Conservation (phyloP, 2,113 vertebrate genomes). For the Nicator chloris region DNA sequence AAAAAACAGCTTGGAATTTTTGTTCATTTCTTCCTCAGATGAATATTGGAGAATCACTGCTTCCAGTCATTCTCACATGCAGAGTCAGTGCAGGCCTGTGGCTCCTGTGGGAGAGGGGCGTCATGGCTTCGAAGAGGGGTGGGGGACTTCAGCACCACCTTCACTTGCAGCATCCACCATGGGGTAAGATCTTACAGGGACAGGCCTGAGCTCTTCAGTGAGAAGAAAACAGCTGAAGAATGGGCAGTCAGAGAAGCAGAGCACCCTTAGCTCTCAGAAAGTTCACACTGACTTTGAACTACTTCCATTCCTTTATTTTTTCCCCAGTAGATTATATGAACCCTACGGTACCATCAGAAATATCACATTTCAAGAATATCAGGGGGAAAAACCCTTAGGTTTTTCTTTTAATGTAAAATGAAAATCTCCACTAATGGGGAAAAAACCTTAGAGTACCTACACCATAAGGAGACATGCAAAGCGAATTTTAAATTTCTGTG, state of each 20-base stretch:
- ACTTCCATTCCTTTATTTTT: not conserved
- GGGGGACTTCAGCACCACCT: not conserved
- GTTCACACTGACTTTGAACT: not conserved
- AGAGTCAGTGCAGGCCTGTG: not conserved
- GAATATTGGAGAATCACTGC: not conserved
- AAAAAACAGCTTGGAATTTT: not conserved
- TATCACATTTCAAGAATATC: not conserved
- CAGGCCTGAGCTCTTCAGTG: not conserved
- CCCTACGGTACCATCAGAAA: not conserved
- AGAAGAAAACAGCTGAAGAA: not conserved
- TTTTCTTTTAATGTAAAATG: not conserved
- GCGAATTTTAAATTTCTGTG: not conserved
- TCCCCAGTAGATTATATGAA: not conserved
- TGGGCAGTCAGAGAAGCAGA: not conserved
- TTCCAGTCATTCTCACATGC: not conserved
- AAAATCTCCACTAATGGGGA: not conserved
- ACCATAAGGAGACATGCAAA: not conserved
- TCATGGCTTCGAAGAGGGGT: not conserved
- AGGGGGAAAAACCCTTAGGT: rapidly evolving
- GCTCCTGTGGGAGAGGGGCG: no score
- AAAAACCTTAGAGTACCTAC: not conserved
- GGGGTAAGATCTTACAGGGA: not conserved
- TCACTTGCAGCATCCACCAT: not conserved
- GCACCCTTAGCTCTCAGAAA: not conserved
- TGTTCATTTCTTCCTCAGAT: not conserved